Evolutionary conservation across 1,140 invertebrate species (phyloP).

Genomic region (Anagrus nilaparvatae): DNA sequence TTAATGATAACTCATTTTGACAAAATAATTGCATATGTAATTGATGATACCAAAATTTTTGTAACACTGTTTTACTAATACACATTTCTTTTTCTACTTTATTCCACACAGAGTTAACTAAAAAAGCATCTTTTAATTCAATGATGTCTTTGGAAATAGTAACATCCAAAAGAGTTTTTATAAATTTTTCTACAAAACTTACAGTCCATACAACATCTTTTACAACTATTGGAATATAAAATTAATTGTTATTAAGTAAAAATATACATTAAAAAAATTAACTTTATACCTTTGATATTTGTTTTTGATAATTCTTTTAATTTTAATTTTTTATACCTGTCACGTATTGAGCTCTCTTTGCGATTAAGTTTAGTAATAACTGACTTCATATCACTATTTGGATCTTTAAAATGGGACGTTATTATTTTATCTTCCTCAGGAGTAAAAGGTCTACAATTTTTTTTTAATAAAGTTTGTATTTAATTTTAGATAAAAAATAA

Average conservation of each 20-base stretch:
- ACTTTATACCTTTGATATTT: too few relatives aligned
- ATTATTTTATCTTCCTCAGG: slow-evolving; percentile 21
- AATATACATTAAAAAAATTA: slow-evolving; percentile 2
- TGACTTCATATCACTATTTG: too few relatives aligned
- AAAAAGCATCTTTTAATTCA: slow-evolving; percentile 26
- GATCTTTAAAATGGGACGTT: slow-evolving; percentile 12
- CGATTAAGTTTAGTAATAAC: too few relatives aligned
- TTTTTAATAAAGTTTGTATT: background rate
- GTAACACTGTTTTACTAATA: slow-evolving; percentile 19
- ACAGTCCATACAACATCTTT: slow-evolving; percentile 16
- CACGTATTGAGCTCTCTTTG: too few relatives aligned
- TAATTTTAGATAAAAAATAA: background rate
- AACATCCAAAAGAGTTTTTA: slow-evolving; percentile 21
- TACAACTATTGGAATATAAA: slow-evolving; percentile 7
- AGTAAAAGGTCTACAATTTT: slow-evolving; percentile 16
- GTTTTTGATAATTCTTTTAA: too few relatives aligned
- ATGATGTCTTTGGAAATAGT: slow-evolving; percentile 22
- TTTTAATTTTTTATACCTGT: too few relatives aligned
- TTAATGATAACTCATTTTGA: slow-evolving; percentile 23
- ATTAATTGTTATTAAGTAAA: slow-evolving; percentile 1
- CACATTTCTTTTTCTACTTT: slow-evolving; percentile 24
- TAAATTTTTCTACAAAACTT: slow-evolving; percentile 17
- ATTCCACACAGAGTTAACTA: slow-evolving; percentile 27
- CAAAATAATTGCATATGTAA: slow-evolving; percentile 33
- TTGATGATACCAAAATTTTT: slow-evolving; percentile 25